A percentile compares a stretch with the other conserved stretches of the same genome.
These are phyloP conservation scores for Lochmaea crataegi DNA, from an alignment of 2,888 invertebrate species.

Conservation along the genomic window DNA sequence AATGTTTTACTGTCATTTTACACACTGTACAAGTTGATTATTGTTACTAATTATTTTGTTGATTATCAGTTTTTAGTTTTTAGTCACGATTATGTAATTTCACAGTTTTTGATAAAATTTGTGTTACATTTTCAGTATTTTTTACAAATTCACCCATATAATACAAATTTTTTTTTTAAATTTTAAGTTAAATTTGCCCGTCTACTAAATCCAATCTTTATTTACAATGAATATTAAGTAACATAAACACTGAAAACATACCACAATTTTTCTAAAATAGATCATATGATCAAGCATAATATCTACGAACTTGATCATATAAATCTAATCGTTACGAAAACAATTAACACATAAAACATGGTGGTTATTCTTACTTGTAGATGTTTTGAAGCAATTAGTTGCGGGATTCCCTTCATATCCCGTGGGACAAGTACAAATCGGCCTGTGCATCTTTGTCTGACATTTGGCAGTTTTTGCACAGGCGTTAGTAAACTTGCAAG, in stretches of 20 bases:
- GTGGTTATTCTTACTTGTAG: slow-evolving; percentile 75
- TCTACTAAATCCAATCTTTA: not conserved
- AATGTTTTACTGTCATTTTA: not conserved
- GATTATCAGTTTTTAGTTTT: not conserved
- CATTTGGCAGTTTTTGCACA: slow-evolving; percentile 83
- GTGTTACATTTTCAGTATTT: not conserved
- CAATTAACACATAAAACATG: not conserved
- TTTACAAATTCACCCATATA: not conserved
- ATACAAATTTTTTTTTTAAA: too few species aligned
- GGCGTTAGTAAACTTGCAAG: slow-evolving; percentile 83
- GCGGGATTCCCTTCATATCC: slow-evolving; percentile 86
- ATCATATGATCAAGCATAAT: too few species aligned
- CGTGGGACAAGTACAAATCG: slow-evolving; percentile 83
- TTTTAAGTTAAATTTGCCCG: too few species aligned
- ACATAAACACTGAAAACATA: not conserved
- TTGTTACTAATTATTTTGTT: slow-evolving; percentile 5
- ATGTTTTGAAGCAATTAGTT: slow-evolving; percentile 79
- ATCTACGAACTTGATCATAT: too few species aligned
- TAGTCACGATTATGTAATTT: not conserved
- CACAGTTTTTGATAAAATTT: not conserved
- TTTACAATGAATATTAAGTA: not conserved
- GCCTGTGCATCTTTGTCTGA: slow-evolving; percentile 84
- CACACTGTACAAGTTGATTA: not conserved
- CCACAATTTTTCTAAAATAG: not conserved
- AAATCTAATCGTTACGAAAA: too few species aligned